Evolutionary conservation across 2,888 invertebrate species (phyloP), one percentile per base, ranked within the genome.

Genomic region (Ferdinandea cuprea): DNA sequence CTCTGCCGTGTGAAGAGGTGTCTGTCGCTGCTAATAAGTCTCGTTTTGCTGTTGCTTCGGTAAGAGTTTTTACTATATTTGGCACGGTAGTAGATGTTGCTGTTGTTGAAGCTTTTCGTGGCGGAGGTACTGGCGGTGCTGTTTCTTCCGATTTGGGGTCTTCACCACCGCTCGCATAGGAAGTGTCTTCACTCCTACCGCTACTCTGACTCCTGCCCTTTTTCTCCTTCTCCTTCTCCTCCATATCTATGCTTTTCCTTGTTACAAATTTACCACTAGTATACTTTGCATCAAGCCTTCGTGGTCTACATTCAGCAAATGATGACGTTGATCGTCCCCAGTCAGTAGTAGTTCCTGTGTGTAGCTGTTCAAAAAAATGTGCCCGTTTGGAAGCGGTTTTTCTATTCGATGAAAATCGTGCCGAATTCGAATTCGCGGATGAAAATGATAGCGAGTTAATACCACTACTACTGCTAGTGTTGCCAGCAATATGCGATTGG

Each of bases 201-300:
- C 19, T 66, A 52, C 21, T 30, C 54, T 19, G 71, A 42, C 6
- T 65, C 68, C 9, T 73, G 61, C 3, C 54, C 58, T 46, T 83
- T 52, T 74, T 72, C 11, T 63, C 63, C 15, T 59, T 68, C 44
- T 54, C 65, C 21, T 54, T 80, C n/a, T 77, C 71, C 15, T 77
- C 71, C 81, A 81, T 81, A 4, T 71, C 65, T 54, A 17, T 19
- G 15, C 40, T 46, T 66, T 66, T 66, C 17, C 40, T 72, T 11
- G 52, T 42, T 25, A 15, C 25, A 50, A 40, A 48, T 46, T 66
- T 77, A 28, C 46, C 40, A 48, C 35, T 37, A 9, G 7, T 40
- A 17, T 59, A 28, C 40, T 66, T 77, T 21, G 66, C 71, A 66
- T 72, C 59, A 48, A 61, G 13, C 54, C 77, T 81, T 17, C 65